Evolutionary conservation across 2,113 vertebrate genomes (phyloP).

Genomic region (Grus americana): DNA sequence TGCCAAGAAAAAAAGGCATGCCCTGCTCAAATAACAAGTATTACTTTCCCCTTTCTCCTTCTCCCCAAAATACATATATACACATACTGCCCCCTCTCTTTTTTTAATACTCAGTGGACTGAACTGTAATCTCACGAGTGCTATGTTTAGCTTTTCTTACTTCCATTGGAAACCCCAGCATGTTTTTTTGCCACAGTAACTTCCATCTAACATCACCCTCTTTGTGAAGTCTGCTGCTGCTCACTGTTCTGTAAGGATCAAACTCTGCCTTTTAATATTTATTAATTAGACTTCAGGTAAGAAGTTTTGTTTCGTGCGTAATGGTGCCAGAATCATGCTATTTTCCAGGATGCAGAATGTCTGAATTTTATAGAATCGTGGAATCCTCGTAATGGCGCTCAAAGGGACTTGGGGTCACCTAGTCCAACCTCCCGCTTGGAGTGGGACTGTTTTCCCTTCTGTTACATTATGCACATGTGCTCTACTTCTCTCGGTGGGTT

Average conservation of each 20-base stretch:
- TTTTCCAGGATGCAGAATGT: neutral
- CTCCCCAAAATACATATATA: neutral
- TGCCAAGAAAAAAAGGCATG: slow-evolving; percentile 70
- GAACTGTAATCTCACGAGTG: neutral
- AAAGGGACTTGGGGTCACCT: neutral
- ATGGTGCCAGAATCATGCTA: neutral
- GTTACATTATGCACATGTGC: neutral
- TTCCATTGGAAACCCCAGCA: neutral
- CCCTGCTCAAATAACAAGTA: slow-evolving; percentile 58
- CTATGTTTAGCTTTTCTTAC: neutral
- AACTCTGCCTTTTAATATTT: neutral
- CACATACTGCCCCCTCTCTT: neutral
- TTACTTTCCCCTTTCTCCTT: slow-evolving; percentile 9
- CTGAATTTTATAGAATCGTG: neutral
- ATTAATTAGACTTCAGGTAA: neutral
- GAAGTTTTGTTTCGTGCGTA: neutral
- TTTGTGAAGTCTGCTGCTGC: neutral
- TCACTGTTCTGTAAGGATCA: neutral
- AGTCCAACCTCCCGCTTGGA: neutral
- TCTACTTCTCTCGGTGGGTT: neutral
- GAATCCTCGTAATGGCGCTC: neutral
- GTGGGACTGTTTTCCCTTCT: neutral
- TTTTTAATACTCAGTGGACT: slow-evolving; percentile 15
- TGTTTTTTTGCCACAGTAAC: neutral
- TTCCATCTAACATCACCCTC: neutral